Evolutionary conservation across 2,797 vertebrate species (phyloP), one percentile per base, ranked within the genome.

Genomic region (Acipenser ruthenus): DNA sequence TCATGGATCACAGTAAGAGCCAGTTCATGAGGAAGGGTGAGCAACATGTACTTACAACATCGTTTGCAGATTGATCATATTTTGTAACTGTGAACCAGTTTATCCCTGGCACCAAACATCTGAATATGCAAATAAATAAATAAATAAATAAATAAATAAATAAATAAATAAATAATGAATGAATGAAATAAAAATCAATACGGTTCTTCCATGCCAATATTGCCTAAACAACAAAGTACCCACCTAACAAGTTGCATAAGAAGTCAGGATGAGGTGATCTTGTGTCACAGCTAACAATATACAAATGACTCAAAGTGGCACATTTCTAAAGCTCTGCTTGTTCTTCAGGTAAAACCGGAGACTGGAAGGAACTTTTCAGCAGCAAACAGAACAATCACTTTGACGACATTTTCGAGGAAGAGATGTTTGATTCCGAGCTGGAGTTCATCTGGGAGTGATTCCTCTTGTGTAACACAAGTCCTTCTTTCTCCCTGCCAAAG

Each of bases 21-120:
- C 64, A 70, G 64, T 97, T 97, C 84, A 90, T 95, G 89, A 86
- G 93, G 66, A 94, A 92, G 83, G 94, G 94, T 94, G 65, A 64
- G 75, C 4, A 10, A 13, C 12, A n/a, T 18, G 10, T 9, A 50
- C 7, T 23, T 59, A 18, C 8, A 10, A 2, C 12, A 47, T n/a
- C 4, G 10, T 10, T 9, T 48, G 48, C 9, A 63, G 10, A 48
- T 6, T 59, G 10, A 13, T 7, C 11, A 47, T 49, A 55, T 10
- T 6, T 49, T 66, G 49, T 8, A 1, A 2, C n/a, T 67, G 10
- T 53, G 23, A 49, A 13, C 3, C 9, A 12, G 6, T 9, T 64
- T 62, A 47, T 18, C 10, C 8, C 12, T 49, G 12, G 7, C n/a
- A 59, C 3, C 15, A 15, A 10, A 18, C 6, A 66, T 59, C 6